Percentiles rank a stretch among this genome's conserved stretches.
These are phyloP conservation scores for Noturus placidus DNA, from an alignment of 2,113 vertebrate species.

Conservation along the genomic window DNA sequence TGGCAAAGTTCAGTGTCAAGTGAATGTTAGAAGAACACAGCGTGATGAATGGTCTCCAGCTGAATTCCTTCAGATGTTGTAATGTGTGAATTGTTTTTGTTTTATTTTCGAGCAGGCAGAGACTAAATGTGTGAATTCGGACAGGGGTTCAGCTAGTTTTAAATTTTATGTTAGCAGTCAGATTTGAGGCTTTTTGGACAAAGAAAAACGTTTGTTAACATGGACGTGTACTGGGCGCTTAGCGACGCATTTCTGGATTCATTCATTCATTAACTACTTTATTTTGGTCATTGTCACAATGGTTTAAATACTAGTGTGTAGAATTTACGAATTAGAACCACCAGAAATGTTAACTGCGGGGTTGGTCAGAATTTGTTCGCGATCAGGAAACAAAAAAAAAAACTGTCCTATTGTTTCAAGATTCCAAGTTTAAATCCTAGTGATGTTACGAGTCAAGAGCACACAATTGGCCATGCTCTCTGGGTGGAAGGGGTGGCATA, in stretches of 20 bases:
- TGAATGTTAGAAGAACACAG: slow-evolving; percentile 10
- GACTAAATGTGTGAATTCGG: background rate
- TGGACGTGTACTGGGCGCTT: background rate
- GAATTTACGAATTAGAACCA: background rate
- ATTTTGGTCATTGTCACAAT: background rate
- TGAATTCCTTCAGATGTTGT: slow-evolving; percentile 6
- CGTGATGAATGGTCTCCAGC: background rate
- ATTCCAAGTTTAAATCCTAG: background rate
- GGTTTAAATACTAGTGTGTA: background rate
- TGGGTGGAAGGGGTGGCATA: background rate
- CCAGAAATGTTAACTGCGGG: background rate
- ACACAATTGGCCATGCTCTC: background rate
- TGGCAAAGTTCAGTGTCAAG: background rate
- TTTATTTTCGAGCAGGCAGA: background rate
- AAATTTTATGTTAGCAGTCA: background rate
- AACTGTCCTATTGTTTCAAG: background rate
- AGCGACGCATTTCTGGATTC: background rate
- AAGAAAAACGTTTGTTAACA: background rate
- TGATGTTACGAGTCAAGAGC: background rate
- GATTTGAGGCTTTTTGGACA: background rate
- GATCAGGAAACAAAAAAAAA: background rate
- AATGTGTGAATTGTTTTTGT: background rate
- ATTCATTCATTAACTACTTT: background rate
- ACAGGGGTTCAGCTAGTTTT: background rate
- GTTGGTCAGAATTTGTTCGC: background rate